Evolutionary conservation across 2,113 vertebrate species (phyloP).

Genomic region (Bubalus kerabau): DNA sequence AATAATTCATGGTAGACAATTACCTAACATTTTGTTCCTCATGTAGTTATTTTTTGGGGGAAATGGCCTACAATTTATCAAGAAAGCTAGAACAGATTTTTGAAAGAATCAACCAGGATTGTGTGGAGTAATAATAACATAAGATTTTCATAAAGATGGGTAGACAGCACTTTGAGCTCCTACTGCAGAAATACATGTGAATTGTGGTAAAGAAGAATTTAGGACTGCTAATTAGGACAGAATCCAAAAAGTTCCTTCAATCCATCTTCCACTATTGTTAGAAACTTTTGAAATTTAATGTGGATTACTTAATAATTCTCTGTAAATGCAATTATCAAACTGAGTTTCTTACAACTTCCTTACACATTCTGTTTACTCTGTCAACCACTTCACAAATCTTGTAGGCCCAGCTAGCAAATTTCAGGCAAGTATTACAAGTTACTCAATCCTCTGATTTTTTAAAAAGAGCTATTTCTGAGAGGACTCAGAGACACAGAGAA

Average conservation of each 20-base stretch:
- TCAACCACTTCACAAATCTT: background rate
- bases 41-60: background rate
- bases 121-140: background rate
- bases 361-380: background rate
- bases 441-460: background rate
- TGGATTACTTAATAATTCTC: background rate
- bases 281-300: background rate
- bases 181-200: background rate
- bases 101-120: background rate
- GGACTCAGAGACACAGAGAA: background rate
- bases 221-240: background rate
- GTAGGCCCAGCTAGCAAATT: background rate
- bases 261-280: background rate
- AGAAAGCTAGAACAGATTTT: background rate
- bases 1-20: background rate
- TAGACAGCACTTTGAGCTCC: background rate
- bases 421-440: background rate
- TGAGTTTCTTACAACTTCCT: background rate
- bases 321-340: background rate
- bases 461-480: background rate
- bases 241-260: constrained; percentile 10
- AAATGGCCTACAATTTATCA: constrained; percentile 4
- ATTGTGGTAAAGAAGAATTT: background rate
- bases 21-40: background rate
- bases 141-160: background rate